These are phyloP conservation scores for Cheilinus undulatus DNA, from an alignment of 2,113 vertebrate species.

Conservation along the genomic window DNA sequence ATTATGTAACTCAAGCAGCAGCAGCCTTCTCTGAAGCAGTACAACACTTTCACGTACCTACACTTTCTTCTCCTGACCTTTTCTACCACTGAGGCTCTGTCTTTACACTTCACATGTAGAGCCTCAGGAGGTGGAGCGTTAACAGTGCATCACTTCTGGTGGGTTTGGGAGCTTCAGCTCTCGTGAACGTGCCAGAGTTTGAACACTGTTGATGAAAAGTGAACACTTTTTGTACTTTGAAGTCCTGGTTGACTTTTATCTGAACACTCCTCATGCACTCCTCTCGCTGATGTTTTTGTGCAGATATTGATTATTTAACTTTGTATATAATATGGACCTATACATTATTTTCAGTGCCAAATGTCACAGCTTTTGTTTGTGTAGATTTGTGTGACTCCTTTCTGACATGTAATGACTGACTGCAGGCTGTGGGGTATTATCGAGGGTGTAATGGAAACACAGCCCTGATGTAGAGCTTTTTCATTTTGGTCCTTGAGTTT, in stretches of 20 bases:
- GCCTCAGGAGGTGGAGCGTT: not conserved
- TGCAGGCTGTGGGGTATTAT: slow-evolving; percentile 16
- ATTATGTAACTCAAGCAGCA: slow-evolving; percentile 33
- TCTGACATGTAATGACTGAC: slow-evolving; percentile 41
- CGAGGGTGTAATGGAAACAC: slow-evolving; percentile 51
- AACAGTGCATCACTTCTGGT: not conserved
- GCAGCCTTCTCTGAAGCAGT: slow-evolving; percentile 6
- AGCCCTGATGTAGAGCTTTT: slow-evolving; percentile 13
- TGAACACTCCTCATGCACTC: slow-evolving; percentile 18
- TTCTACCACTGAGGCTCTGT: not conserved
- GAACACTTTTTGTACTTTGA: not conserved
- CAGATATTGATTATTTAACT: slow-evolving; percentile 26
- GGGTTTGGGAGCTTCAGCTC: slow-evolving; percentile 10
- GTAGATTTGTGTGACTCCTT: too few species aligned
- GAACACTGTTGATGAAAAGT: not conserved
- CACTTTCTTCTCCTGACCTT: not conserved
- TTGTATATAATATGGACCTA: slow-evolving; percentile 57
- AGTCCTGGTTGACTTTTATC: slow-evolving; percentile 35
- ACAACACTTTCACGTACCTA: slow-evolving; percentile 2
- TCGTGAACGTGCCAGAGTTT: slow-evolving; percentile 23
- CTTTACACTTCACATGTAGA: not conserved
- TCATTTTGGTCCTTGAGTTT: not conserved
- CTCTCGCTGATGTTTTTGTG: slow-evolving; percentile 38
- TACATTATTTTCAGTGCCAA: slow-evolving; percentile 67
- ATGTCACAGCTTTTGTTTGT: slow-evolving; percentile 31